Evolutionary conservation across 2,113 vertebrate species (phyloP).

Genomic region (Eupsittula cactorum): DNA sequence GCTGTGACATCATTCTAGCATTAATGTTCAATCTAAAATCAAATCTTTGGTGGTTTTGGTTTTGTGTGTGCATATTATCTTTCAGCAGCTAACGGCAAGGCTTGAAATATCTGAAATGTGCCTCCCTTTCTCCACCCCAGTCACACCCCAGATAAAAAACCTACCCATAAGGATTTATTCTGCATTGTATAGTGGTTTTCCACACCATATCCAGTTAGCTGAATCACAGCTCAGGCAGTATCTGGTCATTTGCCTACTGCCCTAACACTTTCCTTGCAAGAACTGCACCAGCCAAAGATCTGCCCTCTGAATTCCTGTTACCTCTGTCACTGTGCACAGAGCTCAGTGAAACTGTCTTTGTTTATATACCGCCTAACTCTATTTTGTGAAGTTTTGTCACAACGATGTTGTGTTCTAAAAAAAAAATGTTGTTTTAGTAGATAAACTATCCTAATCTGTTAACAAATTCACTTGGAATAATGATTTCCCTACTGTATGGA

Average conservation of each 20-base stretch:
- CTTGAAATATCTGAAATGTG: neutral
- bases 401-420: neutral
- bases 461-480: neutral
- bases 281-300: neutral
- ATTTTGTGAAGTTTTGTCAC: neutral
- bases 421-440: neutral
- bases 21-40: neutral
- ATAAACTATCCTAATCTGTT: neutral
- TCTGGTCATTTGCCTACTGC: neutral
- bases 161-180: neutral
- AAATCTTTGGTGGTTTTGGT: neutral
- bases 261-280: neutral
- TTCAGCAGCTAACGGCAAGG: neutral
- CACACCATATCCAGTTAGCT: neutral
- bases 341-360: neutral
- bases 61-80: neutral
- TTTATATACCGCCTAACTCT: neutral
- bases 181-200: neutral
- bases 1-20: neutral
- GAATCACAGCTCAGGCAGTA: neutral
- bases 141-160: neutral
- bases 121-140: neutral
- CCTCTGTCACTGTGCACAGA: neutral
- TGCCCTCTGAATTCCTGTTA: neutral
- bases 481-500: neutral